Percentiles rank a stretch among this genome's conserved stretches.
Conservation (phyloP, 2,888 invertebrate genomes). For the Eumerus sabulonum region DNA sequence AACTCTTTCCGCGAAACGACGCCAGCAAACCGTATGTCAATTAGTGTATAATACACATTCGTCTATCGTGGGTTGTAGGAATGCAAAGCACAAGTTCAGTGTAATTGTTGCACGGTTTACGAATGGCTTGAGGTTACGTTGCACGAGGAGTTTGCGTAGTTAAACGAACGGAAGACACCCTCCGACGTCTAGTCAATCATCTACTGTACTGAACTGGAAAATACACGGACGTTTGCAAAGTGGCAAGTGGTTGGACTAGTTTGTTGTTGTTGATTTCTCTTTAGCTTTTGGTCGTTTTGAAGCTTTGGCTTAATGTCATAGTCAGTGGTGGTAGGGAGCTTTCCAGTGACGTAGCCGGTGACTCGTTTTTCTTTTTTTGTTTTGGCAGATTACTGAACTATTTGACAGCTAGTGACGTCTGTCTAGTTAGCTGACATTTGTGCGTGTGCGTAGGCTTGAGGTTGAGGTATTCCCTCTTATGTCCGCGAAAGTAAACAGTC, state of each 20-base stretch:
- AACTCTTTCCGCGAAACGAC: slow-evolving; percentile 54
- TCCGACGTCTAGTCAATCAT: slow-evolving; percentile 51
- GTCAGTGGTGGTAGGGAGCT: slow-evolving; percentile 9
- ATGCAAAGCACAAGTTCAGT: slow-evolving; percentile 29
- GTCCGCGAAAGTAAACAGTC: no score
- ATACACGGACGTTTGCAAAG: slow-evolving; percentile 13
- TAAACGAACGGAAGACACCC: slow-evolving; percentile 31
- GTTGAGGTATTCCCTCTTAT: no score
- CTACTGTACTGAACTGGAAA: slow-evolving; percentile 55
- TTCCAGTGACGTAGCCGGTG: slow-evolving; percentile 49
- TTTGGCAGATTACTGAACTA: no score
- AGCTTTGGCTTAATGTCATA: slow-evolving; percentile 42
- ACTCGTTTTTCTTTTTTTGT: no score
- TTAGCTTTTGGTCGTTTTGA: background rate
- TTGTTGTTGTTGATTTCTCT: slow-evolving; percentile 25
- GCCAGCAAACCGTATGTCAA: slow-evolving; percentile 54
- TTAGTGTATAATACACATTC: no score
- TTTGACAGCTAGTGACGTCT: no score
- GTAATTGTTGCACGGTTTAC: slow-evolving; percentile 21
- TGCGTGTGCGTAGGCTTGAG: no score
- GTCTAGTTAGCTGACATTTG: no score
- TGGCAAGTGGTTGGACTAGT: slow-evolving; percentile 29
- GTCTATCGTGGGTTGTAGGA: slow-evolving; percentile 31
- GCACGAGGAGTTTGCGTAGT: slow-evolving; percentile 37
- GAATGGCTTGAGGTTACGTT: no score